Conservation (phyloP, 2,797 vertebrate species). For the Neosalanx taihuensis region DNA sequence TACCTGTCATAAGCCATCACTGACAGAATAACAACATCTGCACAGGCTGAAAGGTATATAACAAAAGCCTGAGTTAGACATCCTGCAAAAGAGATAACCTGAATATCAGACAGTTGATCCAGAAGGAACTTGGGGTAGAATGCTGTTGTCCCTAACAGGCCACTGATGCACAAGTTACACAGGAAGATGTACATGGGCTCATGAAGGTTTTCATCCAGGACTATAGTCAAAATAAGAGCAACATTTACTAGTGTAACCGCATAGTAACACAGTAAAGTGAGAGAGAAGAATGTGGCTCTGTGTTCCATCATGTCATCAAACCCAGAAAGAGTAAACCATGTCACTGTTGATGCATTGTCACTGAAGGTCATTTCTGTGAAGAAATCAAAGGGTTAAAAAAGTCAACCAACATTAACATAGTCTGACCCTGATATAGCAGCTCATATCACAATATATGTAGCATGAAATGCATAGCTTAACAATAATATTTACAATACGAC, state of each 20-base stretch:
- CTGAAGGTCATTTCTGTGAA: not conserved
- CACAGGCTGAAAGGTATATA: too few species aligned
- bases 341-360: conserved; percentile 3
- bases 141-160: conserved; percentile 43
- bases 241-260: not conserved
- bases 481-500: too few species aligned
- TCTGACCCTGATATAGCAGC: too few species aligned
- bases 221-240: conserved; percentile 25
- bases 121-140: conserved; percentile 52
- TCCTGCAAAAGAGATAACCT: conserved; percentile 46
- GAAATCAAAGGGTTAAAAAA: too few species aligned
- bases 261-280: conserved; percentile 8
- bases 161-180: conserved; percentile 44
- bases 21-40: conserved; percentile 45
- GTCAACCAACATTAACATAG: too few species aligned
- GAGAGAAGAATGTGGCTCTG: not conserved
- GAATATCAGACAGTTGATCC: conserved; percentile 43
- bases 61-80: too few species aligned
- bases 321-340: conserved; percentile 7
- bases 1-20: conserved; percentile 61
- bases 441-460: too few species aligned
- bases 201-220: conserved; percentile 43
- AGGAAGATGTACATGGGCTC: conserved; percentile 55
- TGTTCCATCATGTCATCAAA: conserved; percentile 1
- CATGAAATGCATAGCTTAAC: too few species aligned